Evolutionary conservation across 2,113 vertebrate species (phyloP).

Genomic region (Crotalus helleri): DNA sequence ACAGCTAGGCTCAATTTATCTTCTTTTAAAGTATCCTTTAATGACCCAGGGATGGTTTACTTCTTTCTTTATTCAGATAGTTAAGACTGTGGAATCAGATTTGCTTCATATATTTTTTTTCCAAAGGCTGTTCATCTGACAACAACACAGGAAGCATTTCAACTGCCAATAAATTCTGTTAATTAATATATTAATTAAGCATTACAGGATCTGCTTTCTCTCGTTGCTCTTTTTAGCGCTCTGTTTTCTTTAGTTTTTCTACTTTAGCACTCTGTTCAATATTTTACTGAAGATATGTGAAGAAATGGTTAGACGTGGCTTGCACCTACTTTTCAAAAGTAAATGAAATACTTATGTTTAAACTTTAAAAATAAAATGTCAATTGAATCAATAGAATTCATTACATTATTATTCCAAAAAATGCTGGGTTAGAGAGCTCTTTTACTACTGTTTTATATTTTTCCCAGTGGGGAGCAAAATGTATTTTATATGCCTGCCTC

Average conservation of each 20-base stretch:
- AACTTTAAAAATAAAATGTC: background rate
- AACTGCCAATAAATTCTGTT: background rate
- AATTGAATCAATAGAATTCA: background rate
- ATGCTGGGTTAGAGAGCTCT: background rate
- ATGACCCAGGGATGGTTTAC: background rate
- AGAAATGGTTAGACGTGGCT: background rate
- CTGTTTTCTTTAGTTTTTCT: background rate
- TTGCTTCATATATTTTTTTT: background rate
- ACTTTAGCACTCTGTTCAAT: background rate
- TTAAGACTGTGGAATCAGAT: background rate
- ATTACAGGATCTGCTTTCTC: background rate
- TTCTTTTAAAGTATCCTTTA: slow-evolving; percentile 31
- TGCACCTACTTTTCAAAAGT: background rate
- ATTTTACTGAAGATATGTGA: background rate
- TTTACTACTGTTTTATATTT: background rate
- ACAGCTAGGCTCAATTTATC: slow-evolving; percentile 29
- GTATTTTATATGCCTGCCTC: background rate
- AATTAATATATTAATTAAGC: background rate
- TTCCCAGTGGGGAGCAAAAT: background rate
- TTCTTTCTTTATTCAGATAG: background rate
- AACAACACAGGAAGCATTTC: background rate
- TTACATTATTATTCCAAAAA: background rate
- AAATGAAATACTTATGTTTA: background rate
- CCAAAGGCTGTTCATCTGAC: background rate
- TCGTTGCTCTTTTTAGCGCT: background rate